Evolutionary conservation across 1,140 invertebrate genomes (phyloP), one percentile per base, ranked within the genome.

Genomic region (Caenorhabditis latens): DNA sequence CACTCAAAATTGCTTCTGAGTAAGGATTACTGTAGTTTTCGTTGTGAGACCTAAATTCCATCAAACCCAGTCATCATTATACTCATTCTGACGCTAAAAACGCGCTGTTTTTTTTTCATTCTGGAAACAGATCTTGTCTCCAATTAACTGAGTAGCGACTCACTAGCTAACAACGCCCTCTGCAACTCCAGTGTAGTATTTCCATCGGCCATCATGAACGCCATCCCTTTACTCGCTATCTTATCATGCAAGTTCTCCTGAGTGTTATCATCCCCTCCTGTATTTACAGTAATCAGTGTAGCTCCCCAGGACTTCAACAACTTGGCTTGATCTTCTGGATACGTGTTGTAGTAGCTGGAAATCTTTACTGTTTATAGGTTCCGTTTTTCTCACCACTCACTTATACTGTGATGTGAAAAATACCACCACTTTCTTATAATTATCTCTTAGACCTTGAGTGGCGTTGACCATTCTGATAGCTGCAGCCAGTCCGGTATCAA

Each of bases 351-450:
- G 46, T 79, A 79, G 21, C 71, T 79, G 71, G 19, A 71, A n/a
- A n/a, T n/a, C n/a, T n/a, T n/a, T n/a, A n/a, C n/a, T n/a, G n/a
- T n/a, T n/a, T n/a, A n/a, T n/a, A n/a, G n/a, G n/a, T n/a, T n/a
- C n/a, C n/a, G n/a, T n/a, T n/a, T n/a, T n/a, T 32, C 32, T 32
- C 32, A 32, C 32, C 32, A 79, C 71, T 50, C n/a, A 79, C 71
- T 79, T n/a, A 50, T 50, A 79, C 3, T 79, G 16, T 4, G 71
- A 79, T 2, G 71, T 79, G n/a, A 79, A 79, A 11, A 79, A 24
- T 0, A 79, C 71, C 0, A 79, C 71, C 50, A 79, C 71, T n/a
- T 79, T 79, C 40, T 79, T n/a, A 79, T 79, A 79, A 24, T 79
- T 79, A 42, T 79, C 71, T 79, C 71, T 48, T 19, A 79, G 11